phyloP scores from a whole-genome alignment of 1,140 invertebrate genomes.

The Drosophila quadrilineata region DNA sequence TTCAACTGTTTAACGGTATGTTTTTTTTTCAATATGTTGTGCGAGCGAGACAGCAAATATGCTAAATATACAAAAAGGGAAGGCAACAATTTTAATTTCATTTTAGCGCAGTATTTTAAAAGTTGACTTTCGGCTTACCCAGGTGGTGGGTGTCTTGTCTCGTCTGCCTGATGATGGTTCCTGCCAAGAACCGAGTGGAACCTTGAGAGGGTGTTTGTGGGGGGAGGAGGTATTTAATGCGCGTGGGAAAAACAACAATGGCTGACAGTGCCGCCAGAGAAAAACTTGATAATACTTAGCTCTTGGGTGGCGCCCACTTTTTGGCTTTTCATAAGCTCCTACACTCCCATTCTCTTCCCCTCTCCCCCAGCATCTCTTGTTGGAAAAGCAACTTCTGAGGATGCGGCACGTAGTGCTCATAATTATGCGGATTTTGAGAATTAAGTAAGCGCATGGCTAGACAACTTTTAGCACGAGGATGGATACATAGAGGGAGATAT shows the following conservation, averaged over 20 bases:
- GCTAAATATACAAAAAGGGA: constrained; percentile 11
- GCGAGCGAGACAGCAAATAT: constrained; percentile 46
- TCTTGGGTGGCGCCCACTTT: constrained; percentile 62
- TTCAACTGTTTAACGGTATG: constrained; percentile 53
- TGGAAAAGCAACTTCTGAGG: constrained; percentile 40
- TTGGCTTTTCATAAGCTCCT: constrained; percentile 69
- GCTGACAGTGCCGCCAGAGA: constrained; percentile 14
- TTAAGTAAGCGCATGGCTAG: constrained; percentile 62
- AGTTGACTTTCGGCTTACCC: constrained; percentile 50
- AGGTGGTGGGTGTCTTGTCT: constrained; percentile 2
- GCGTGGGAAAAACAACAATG: constrained; percentile 76
- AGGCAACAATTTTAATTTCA: constrained; percentile 73
- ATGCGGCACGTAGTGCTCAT: constrained; percentile 57
- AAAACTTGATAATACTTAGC: constrained; percentile 72
- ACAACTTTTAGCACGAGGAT: constrained; percentile 28
- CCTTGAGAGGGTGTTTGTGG: not conserved
- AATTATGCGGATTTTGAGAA: constrained; percentile 71
- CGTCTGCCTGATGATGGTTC: not conserved
- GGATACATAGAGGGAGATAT: too few relatives aligned
- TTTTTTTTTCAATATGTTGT: constrained; percentile 60
- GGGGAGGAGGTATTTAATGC: constrained; percentile 52
- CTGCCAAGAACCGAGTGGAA: not conserved
- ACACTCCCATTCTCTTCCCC: too few relatives aligned
- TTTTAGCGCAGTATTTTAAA: constrained; percentile 68
- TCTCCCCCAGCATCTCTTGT: too few relatives aligned